Percentiles rank a stretch among this genome's conserved stretches.
These are phyloP conservation scores for Diaprepes abbreviatus DNA, from an alignment of 2,888 invertebrate genomes.

Conservation along the genomic window DNA sequence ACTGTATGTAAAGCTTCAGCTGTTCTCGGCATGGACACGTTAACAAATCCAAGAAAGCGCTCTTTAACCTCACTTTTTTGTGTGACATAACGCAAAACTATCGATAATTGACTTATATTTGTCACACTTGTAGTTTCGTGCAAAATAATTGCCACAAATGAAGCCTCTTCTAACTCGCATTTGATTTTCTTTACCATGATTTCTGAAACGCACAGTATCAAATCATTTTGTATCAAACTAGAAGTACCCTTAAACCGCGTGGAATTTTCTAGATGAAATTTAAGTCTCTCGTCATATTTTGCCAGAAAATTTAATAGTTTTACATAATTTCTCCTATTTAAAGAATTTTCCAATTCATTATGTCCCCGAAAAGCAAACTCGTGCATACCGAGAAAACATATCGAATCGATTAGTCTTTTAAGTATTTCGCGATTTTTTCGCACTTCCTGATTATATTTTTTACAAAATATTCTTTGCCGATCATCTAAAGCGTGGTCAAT, in stretches of 20 bases:
- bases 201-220: constrained; percentile 48
- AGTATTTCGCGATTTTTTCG: constrained; percentile 52
- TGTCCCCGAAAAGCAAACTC: constrained; percentile 49
- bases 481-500: too few species aligned
- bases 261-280: constrained; percentile 51
- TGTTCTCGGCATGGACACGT: constrained; percentile 41
- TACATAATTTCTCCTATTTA: constrained; percentile 26
- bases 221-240: constrained; percentile 55
- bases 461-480: too few species aligned
- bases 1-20: constrained; percentile 51
- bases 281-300: constrained; percentile 49
- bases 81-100: constrained; percentile 38
- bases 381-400: constrained; percentile 46
- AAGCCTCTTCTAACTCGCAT: constrained; percentile 49
- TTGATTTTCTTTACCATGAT: constrained; percentile 50
- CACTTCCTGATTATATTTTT: constrained; percentile 18
- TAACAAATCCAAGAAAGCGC: constrained; percentile 28
- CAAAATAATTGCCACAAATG: constrained; percentile 54
- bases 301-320: constrained; percentile 44
- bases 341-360: constrained; percentile 13
- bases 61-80: too few species aligned
- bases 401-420: constrained; percentile 51
- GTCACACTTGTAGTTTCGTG: constrained; percentile 56
- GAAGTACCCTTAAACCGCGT: constrained; percentile 54
- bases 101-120: constrained; percentile 54